Conservation (phyloP, 2,888 invertebrate genomes). For the Bugula neritina region DNA sequence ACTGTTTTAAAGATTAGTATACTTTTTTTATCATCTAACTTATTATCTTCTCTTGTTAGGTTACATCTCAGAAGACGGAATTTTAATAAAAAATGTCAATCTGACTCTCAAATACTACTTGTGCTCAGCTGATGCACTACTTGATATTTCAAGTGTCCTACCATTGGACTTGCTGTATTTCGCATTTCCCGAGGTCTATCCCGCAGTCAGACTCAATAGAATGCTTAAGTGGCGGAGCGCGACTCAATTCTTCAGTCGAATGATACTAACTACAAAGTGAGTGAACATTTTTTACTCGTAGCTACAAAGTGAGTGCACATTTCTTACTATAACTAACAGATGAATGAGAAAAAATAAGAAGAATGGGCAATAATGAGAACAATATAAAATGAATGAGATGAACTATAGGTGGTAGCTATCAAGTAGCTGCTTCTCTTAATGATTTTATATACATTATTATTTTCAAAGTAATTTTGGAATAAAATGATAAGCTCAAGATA, state of each 20-base stretch:
- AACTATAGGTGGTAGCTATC: no score
- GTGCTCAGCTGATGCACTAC: constrained; percentile 42
- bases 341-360: no score
- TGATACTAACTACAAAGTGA: constrained; percentile 86
- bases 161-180: constrained; percentile 53
- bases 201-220: constrained; percentile 77
- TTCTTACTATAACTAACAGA: no score
- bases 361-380: no score
- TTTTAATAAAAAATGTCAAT: constrained; percentile 47
- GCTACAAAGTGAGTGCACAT: no score
- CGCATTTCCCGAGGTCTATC: constrained; percentile 33
- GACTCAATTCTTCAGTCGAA: constrained; percentile 86
- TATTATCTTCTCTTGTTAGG: not conserved
- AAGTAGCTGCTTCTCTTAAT: no score
- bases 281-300: no score
- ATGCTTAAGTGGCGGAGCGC: constrained; percentile 69
- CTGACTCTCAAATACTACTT: constrained; percentile 48
- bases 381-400: no score
- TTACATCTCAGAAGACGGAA: constrained; percentile 41
- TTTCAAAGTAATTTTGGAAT: no score
- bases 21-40: not conserved
- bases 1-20: no score
- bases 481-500: no score
- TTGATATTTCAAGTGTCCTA: constrained; percentile 53
- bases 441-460: no score